Evolutionary conservation across 2,888 invertebrate genomes (phyloP).

Genomic region (Lasius fuliginosus): DNA sequence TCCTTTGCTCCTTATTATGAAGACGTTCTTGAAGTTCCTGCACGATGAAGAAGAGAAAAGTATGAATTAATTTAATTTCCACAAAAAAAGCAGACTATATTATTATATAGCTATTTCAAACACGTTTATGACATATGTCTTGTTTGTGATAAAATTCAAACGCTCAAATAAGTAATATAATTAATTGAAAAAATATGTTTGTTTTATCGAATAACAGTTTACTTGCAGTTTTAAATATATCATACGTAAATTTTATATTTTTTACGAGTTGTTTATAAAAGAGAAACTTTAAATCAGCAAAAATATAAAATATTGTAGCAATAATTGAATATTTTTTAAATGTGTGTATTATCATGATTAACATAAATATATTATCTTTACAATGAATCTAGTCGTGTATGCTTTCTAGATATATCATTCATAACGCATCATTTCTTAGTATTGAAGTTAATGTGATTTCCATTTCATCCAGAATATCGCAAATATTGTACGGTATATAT

Average conservation of each 20-base stretch:
- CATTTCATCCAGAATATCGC: background rate
- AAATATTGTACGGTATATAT: background rate
- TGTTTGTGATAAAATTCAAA: background rate
- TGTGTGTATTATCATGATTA: background rate
- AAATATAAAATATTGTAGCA: background rate
- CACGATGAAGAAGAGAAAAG: slow-evolving; percentile 35
- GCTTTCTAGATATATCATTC: background rate
- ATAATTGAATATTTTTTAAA: background rate
- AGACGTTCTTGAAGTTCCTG: slow-evolving; percentile 83
- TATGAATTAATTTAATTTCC: background rate
- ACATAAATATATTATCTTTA: background rate
- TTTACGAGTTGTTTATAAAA: background rate
- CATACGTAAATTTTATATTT: background rate
- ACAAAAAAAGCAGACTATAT: background rate
- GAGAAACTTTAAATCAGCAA: background rate
- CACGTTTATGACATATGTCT: background rate
- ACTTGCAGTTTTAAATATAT: background rate
- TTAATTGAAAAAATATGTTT: slow-evolving; percentile 2
- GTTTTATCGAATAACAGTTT: background rate
- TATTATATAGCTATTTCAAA: background rate
- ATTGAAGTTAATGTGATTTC: background rate
- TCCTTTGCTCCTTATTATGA: slow-evolving; percentile 84
- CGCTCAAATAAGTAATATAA: background rate
- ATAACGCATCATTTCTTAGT: background rate
- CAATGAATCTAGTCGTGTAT: background rate